Evolutionary conservation across 1,140 invertebrate species (phyloP), one percentile per base, ranked within the genome.

Genomic region (Ectropis grisescens): DNA sequence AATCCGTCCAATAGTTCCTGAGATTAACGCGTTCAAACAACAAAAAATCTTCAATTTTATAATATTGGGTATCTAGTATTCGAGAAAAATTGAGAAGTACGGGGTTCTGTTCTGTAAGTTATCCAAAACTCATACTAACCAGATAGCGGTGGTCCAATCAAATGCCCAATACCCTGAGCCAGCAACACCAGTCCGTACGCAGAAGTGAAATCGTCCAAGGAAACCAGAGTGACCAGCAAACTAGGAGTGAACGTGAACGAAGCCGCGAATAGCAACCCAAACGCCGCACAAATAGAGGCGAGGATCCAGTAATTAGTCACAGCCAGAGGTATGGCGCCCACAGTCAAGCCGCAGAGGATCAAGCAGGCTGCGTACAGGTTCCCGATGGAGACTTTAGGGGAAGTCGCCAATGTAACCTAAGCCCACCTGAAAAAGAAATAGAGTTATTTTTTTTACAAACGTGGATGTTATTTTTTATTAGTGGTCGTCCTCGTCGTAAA

Each of bases 341-440:
- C 89, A 0, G 89, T 85, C 0, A 89, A 67, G 1, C 93, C 94
- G 52, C 93, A 94, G 0, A 92, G 52, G 1, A 91, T 58, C 43
- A 94, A 86, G 55, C 91, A 94, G 13, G 87, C 72, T 0, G 91
- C 88, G 67, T 95, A 95, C 0, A 92, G 88, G 47, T 92, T 88
- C 25, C 87, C 89, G 7, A 93, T 88, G 56, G 92, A 91, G 55
- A 93, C 89, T 88, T 90, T 93, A 1, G 90, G n/a, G 82, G 55
- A 90, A 88, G 76, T 98, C 96, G 6, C 95, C 95, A 8, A 95
- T 86, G 85, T 93, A 96, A 2, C 96, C 96, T 10, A 96, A 85
- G n/a, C 88, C 84, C 14, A 97, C 85, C 90, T 95, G 81, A 11
- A 71, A 50, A 35, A 10, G 13, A 39, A 27, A 31, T 38, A 38